phyloP scores from a whole-genome alignment of 1,140 invertebrate genomes.

The Elymnias hypermnestra region DNA sequence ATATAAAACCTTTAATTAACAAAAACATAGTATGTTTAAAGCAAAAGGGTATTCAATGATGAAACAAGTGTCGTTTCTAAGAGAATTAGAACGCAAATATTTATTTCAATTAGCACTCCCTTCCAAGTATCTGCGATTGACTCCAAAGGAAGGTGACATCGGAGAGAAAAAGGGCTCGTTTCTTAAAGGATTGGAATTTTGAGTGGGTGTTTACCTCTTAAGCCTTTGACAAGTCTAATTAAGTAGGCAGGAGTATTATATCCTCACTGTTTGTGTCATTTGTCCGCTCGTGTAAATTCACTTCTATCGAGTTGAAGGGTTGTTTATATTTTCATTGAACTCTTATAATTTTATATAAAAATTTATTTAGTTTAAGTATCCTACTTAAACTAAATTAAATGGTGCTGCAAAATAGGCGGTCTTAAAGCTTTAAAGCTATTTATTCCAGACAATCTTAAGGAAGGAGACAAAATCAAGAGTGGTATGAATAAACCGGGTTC shows the following conservation, averaged over 20 bases:
- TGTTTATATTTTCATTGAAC: too few relatives aligned
- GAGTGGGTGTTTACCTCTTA: conserved; percentile 51
- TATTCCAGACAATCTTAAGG: too few relatives aligned
- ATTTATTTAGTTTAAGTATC: too few relatives aligned
- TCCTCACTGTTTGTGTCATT: conserved; percentile 11
- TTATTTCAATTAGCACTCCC: conserved; percentile 67
- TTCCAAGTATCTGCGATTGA: conserved; percentile 51
- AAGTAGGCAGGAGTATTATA: conserved; percentile 35
- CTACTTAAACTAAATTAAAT: too few relatives aligned
- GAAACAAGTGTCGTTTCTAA: conserved; percentile 45
- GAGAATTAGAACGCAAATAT: conserved; percentile 68
- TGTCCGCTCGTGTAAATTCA: neutral
- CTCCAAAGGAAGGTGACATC: conserved; percentile 64
- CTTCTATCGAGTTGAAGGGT: too few relatives aligned
- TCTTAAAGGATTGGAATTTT: conserved; percentile 43
- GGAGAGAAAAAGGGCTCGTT: conserved; percentile 65
- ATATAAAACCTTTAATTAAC: too few relatives aligned
- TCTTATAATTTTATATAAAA: too few relatives aligned
- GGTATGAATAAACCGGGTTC: too few relatives aligned
- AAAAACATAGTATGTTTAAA: too few relatives aligned
- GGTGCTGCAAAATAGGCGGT: too few relatives aligned
- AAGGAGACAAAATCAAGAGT: too few relatives aligned
- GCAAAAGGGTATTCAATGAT: conserved; percentile 30
- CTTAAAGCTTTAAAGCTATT: too few relatives aligned
- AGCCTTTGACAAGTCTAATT: conserved; percentile 63